Evolutionary conservation across 2,797 vertebrate genomes (phyloP), one percentile per base, ranked within the genome.

Genomic region (Parauchenoglanis punctatus): DNA sequence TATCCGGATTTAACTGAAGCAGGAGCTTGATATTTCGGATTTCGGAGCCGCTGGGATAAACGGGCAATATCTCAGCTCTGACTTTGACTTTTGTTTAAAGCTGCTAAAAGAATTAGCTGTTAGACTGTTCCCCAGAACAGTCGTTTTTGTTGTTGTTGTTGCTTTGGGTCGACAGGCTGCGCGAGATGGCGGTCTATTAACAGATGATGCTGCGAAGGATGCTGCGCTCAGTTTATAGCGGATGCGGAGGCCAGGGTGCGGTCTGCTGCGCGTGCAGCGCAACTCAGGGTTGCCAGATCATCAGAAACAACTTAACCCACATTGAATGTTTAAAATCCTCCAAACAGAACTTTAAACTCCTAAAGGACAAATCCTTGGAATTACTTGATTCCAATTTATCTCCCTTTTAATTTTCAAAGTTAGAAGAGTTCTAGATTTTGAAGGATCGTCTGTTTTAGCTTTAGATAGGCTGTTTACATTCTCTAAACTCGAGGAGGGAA

Each of bases 161-260:
- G 11, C 25, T 44, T 61, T 31, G 35, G 49, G 2, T 54, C 6
- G 17, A 5, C 44, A 18, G 56, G 25, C 67, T 86, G 17, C 12
- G 56, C 7, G 78, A 49, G 78, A 61, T 86, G 77, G 85, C 73
- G 84, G 73, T 75, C 40, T 76, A 18, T 61, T 85, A 46, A 17
- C 56, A 49, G 56, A 77, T 76, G 84, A 78, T 85, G 85, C 85
- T 87, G 83, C 17, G 77, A 85, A 86, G 78, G 87, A 88, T 88
- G 87, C 87, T 88, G 83, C 44, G 84, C 70, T 88, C n/a, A 15
- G 84, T 20, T 70, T 85, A 63, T 81, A 88, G 76, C 75, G 82
- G 73, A 67, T 81, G 89, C 89, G 92, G 91, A 92, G 93, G 93
- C 92, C 84, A 93, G 94, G 93, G 95, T 94, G 56, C 93, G 92